Evolutionary conservation across 2,888 invertebrate genomes (phyloP).

Genomic region (Lymantria dispar): DNA sequence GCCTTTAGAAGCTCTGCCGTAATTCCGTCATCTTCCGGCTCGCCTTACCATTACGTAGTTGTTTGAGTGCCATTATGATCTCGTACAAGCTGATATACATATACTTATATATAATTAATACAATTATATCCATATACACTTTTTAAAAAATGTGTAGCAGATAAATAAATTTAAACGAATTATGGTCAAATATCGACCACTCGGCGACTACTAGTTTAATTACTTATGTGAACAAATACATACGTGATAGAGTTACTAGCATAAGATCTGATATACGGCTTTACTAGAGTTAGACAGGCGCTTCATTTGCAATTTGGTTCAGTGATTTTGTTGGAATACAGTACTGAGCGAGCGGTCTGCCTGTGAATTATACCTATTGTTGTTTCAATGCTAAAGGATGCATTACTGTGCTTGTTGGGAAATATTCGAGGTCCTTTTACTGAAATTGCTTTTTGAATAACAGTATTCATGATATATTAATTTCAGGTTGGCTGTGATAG

Average conservation of each 20-base stretch:
- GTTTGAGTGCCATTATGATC: too few relatives aligned
- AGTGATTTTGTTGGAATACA: constrained; percentile 63
- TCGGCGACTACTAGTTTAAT: too few relatives aligned
- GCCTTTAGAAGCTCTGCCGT: too few relatives aligned
- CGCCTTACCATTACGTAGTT: too few relatives aligned
- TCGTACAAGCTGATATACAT: too few relatives aligned
- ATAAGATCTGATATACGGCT: constrained; percentile 41
- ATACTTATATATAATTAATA: too few relatives aligned
- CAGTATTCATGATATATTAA: constrained; percentile 8
- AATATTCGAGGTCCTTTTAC: constrained; percentile 35
- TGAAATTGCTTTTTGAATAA: constrained; percentile 30
- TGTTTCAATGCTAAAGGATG: constrained; percentile 46
- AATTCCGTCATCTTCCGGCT: too few relatives aligned
- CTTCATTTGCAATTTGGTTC: constrained; percentile 71
- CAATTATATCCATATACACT: too few relatives aligned
- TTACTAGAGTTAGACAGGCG: constrained; percentile 36
- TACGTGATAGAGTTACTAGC: constrained; percentile 23
- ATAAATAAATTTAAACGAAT: too few relatives aligned
- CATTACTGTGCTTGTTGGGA: constrained; percentile 41
- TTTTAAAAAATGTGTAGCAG: too few relatives aligned
- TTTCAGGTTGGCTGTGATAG: not conserved
- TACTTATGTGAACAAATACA: constrained; percentile 28
- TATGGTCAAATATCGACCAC: too few relatives aligned
- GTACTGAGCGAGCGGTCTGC: constrained; percentile 43
- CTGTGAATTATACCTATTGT: constrained; percentile 65